phyloP scores from a whole-genome alignment of 1,140 invertebrate species.

The Lordiphosa collinella region DNA sequence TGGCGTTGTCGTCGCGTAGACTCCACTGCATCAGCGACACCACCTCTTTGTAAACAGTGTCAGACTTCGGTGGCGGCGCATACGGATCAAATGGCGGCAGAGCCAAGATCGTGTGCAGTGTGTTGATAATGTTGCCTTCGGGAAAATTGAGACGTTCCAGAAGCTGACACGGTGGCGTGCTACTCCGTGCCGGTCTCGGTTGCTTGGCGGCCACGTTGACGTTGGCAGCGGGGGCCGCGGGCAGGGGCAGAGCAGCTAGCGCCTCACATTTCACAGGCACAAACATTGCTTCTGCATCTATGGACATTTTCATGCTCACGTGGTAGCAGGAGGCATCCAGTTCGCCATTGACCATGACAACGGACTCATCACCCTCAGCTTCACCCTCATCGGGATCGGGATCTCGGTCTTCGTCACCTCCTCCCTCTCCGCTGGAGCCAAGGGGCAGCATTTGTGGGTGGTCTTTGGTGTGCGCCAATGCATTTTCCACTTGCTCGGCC shows the following conservation, averaged over 20 bases:
- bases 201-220: constrained; percentile 24
- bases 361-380: background rate
- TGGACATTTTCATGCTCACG: constrained; percentile 64
- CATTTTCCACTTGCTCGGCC: constrained; percentile 59
- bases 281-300: constrained; percentile 42
- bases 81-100: constrained; percentile 72
- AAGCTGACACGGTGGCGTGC: constrained; percentile 52
- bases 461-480: constrained; percentile 48
- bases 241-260: constrained; percentile 31
- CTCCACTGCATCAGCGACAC: constrained; percentile 70
- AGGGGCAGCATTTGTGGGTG: constrained; percentile 24
- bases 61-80: constrained; percentile 58
- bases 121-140: constrained; percentile 65
- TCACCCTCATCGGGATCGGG: constrained; percentile 12
- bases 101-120: constrained; percentile 66
- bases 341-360: constrained; percentile 50
- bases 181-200: constrained; percentile 27
- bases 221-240: constrained; percentile 5
- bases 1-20: constrained; percentile 67
- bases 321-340: constrained; percentile 59
- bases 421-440: constrained; percentile 8
- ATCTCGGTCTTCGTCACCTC: constrained; percentile 12
- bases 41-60: constrained; percentile 64
- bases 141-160: constrained; percentile 61
- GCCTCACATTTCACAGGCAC: constrained; percentile 47